Base-by-base conservation (phyloP, 2,888 invertebrate species). In the Noctuana brunneofusca region DNA sequence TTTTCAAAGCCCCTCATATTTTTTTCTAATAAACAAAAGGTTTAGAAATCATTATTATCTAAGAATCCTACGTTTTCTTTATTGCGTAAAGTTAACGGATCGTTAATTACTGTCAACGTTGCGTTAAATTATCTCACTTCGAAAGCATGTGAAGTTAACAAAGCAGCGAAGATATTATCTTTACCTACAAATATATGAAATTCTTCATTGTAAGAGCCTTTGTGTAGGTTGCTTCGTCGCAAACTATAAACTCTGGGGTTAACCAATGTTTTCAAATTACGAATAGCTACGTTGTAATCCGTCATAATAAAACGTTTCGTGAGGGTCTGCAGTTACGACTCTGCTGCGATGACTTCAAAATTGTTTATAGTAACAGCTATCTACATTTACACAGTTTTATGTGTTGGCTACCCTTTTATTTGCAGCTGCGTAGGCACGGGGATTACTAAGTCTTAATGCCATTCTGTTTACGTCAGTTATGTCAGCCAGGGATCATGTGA, bases 81-180 rank as follows among this genome's bases (percentile, higher is more conserved):
- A 18, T 60, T 60, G 35, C 54, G 54, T 48, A 60, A 54, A 46
- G 60, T 43, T 43, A n/a, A 54, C 52, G 59, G 43, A 24, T 54
- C 22, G 60, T 60, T 60, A 60, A 60, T 60, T 53, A 54, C 54
- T 54, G 54, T 60, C 52, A 50, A 41, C 52, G 41, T 58, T 52
- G 58, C 58, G 58, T 58, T 58, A 52, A 58, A 58, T 52, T 52
- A 50, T 41, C 24, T 38, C 49, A 38, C 49, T 49, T 58, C n/a
- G n/a, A 35, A 22, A 38, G 24, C 11, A 32, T 32, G 48, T 53
- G 30, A 53, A 59, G 32, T 53, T 32, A 48, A 43, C 41, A 53
- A 30, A 58, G 41, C 54, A 32, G 38, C 11, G 27, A 16, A 50
- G 58, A 50, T 58, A 3, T 43, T 32, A 59, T 59, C 43, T 43